phyloP scores from a whole-genome alignment of 2,797 vertebrate genomes.

The Sebastolobus altivelis region DNA sequence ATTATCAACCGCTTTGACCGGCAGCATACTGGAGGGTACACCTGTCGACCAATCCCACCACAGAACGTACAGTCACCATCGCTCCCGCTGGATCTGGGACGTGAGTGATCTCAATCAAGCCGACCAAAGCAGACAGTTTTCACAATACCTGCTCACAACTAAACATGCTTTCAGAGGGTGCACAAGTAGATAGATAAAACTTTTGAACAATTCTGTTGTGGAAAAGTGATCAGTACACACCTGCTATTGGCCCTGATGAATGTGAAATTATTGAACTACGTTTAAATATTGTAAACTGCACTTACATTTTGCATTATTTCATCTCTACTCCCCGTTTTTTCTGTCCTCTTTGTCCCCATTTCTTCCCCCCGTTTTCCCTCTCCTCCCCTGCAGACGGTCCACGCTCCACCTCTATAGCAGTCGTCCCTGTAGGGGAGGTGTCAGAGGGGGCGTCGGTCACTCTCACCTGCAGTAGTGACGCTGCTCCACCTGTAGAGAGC shows the following conservation, averaged over 20 bases:
- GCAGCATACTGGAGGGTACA: conserved; percentile 80
- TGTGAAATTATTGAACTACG: background rate
- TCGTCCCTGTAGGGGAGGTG: conserved; percentile 69
- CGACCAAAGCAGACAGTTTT: background rate
- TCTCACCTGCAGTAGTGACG: conserved; percentile 83
- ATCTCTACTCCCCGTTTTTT: background rate
- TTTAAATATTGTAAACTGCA: background rate
- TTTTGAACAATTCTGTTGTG: background rate
- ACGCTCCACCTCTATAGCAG: conserved; percentile 74
- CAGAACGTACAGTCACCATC: conserved; percentile 83
- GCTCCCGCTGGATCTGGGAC: conserved; percentile 76
- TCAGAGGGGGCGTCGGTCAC: conserved; percentile 78
- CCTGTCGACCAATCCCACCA: conserved; percentile 83
- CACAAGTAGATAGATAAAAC: background rate
- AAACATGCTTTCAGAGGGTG: background rate
- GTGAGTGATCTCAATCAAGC: conserved; percentile 70
- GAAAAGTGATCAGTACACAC: too few relatives aligned
- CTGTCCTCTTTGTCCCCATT: background rate
- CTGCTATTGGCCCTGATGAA: background rate
- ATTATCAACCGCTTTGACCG: conserved; percentile 82
- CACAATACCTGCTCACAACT: background rate
- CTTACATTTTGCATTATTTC: background rate
- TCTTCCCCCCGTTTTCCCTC: background rate
- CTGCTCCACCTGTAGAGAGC: conserved; percentile 84
- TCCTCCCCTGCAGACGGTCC: conserved; percentile 74